A percentile compares a stretch with the other conserved stretches of the same genome.
These are phyloP conservation scores for Solenopsis invicta DNA, from an alignment of 1,140 invertebrate genomes.

Conservation along the genomic window DNA sequence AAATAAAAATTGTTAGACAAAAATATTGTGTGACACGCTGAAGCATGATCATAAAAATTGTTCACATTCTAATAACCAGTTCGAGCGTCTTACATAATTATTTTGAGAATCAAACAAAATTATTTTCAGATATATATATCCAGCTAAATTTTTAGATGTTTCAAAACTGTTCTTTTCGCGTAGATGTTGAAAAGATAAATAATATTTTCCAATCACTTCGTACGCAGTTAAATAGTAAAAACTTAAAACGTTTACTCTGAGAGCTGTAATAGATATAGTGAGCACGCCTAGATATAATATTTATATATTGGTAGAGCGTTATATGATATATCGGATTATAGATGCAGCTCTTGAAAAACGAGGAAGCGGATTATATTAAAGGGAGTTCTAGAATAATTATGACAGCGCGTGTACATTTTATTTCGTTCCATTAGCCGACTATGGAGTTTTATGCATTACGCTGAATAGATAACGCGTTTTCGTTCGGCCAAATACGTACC, in stretches of 20 bases:
- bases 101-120: too few species aligned
- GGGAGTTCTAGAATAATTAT: constrained; percentile 41
- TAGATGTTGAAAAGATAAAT: too few species aligned
- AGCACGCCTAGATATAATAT: constrained; percentile 19
- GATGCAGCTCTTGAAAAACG: neutral
- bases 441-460: constrained; percentile 65
- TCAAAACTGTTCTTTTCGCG: too few species aligned
- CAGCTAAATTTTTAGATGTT: too few species aligned
- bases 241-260: neutral
- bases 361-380: neutral
- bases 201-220: neutral
- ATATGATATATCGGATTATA: constrained; percentile 7
- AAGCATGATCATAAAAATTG: too few species aligned
- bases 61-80: too few species aligned
- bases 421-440: constrained; percentile 67
- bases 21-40: too few species aligned
- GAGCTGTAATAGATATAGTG: neutral
- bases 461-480: constrained; percentile 24
- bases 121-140: too few species aligned
- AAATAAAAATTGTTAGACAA: too few species aligned
- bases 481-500: constrained; percentile 41
- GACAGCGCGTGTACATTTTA: constrained; percentile 38
- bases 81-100: too few species aligned
- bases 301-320: neutral
- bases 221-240: constrained; percentile 1